These are phyloP conservation scores for Caenorhabditis imperialis DNA, from an alignment of 2,888 invertebrate species.

Conservation along the genomic window DNA sequence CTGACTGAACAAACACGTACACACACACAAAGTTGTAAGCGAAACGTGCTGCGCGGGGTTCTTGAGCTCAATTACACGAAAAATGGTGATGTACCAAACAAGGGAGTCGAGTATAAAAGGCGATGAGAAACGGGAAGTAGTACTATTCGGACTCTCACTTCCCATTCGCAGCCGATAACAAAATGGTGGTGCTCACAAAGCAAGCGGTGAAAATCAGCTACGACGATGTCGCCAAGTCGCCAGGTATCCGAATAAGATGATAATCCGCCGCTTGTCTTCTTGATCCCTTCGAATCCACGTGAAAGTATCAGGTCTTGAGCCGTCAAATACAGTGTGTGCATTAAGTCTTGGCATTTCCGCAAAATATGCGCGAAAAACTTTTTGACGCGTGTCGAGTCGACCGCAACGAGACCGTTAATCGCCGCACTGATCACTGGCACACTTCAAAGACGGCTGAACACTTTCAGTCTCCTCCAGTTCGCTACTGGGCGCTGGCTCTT, in stretches of 20 bases:
- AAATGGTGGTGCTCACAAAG: conserved; percentile 39
- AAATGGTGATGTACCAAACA: conserved; percentile 4
- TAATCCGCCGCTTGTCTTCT: not conserved
- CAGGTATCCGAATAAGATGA: conserved; percentile 19
- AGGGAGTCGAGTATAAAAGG: conserved; percentile 21
- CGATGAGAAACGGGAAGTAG: not conserved
- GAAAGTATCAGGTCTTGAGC: not conserved
- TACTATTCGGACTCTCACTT: not conserved
- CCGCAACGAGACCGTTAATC: too few relatives aligned
- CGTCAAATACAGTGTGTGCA: conserved; percentile 31
- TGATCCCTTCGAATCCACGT: not conserved
- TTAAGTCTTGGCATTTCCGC: conserved; percentile 42
- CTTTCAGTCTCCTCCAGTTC: too few relatives aligned
- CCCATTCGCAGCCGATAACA: not conserved
- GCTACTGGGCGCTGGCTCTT: too few relatives aligned
- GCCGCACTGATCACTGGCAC: too few relatives aligned
- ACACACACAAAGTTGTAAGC: conserved; percentile 35
- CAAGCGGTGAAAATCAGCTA: conserved; percentile 33
- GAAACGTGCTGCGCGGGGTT: conserved; percentile 42
- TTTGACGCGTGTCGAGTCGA: conserved; percentile 49
- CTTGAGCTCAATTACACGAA: conserved; percentile 36
- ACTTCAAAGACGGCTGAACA: too few relatives aligned
- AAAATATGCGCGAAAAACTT: conserved; percentile 51
- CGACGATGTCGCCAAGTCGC: conserved; percentile 37
- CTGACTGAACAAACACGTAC: conserved; percentile 37